Evolutionary conservation across 2,888 invertebrate species (phyloP), one percentile per base, ranked within the genome.

Genomic region (Poecilobothrus nobilitatus): DNA sequence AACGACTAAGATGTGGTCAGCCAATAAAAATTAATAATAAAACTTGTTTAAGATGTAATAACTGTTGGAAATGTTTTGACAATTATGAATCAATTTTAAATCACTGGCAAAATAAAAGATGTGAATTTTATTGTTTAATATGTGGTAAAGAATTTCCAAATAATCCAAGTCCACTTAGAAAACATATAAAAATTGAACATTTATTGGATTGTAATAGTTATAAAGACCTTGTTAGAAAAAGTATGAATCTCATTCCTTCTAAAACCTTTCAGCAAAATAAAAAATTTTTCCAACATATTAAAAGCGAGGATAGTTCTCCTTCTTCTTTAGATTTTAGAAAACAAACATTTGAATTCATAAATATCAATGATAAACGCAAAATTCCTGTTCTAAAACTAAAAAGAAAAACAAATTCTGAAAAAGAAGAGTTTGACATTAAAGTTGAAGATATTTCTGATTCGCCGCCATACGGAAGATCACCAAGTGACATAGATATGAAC

Each of bases 121-220:
- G 78, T 68, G 75, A 77, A 65, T 78, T 75, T 68, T 78, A 75
- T 69, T 78, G 78, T 70, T 73, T 74, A 37, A 73, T 78, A 65
- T 78, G 78, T 71, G 76, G 76, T 3, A 71, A 75, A 68, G 76
- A 76, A 66, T 78, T 74, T 71, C 72, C 76, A 15, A 73, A 74
- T 8, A 74, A 76, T 66, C 77, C 77, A 8, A 76, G 76, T 72
- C 70, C 73, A 71, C 68, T 78, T 3, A 72, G 76, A 0, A 74
- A 76, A 41, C 78, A 78, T 69, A 73, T 78, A n/a, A 74, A 72
- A 0, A 72, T 68, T 6, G 74, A 66, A 0, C 78, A 78, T 69
- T 75, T 75, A 0, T 73, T 78, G 7, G 76, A 73, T 66, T 76
- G 75, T 68, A 74, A 72, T 53, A 74, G 75, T 4, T 66, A 72